These are phyloP conservation scores for Spea bombifrons DNA, from an alignment of 2,113 vertebrate genomes.

Conservation along the genomic window DNA sequence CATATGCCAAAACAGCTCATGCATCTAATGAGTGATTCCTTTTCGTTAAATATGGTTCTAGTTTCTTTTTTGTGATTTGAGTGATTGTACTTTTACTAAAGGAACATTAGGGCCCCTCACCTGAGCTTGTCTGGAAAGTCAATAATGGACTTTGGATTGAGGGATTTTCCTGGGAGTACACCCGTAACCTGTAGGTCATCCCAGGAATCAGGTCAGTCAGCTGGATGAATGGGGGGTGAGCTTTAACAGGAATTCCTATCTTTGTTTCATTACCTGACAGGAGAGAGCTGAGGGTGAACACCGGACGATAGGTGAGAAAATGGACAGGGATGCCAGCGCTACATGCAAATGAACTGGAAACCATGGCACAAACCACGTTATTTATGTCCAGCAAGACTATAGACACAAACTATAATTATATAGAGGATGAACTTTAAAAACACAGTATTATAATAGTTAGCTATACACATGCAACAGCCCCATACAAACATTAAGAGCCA, in stretches of 20 bases:
- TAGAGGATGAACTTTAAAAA: too few relatives aligned
- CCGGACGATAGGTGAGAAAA: constrained; percentile 19
- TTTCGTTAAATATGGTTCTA: not conserved
- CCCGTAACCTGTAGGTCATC: constrained; percentile 88
- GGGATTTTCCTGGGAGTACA: constrained; percentile 86
- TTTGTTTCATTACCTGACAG: constrained; percentile 85
- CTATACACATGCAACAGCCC: too few relatives aligned
- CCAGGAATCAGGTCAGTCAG: constrained; percentile 86
- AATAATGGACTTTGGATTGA: constrained; percentile 80
- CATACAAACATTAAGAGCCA: too few relatives aligned
- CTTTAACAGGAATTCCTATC: constrained; percentile 78
- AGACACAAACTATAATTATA: not conserved
- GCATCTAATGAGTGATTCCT: not conserved
- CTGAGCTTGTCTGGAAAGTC: constrained; percentile 94
- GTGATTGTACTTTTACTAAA: not conserved
- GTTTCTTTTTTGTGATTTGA: not conserved
- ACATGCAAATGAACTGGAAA: constrained; percentile 20
- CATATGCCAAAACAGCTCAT: too few relatives aligned
- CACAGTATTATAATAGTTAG: too few relatives aligned
- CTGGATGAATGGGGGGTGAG: constrained; percentile 75
- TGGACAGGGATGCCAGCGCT: constrained; percentile 10
- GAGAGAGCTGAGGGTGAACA: constrained; percentile 74
- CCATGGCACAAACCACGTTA: not conserved
- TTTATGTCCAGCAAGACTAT: not conserved
- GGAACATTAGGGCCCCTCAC: constrained; percentile 74